These are phyloP conservation scores for Epsilonema sp. DNA, from an alignment of 2,888 invertebrate genomes.

Conservation along the genomic window DNA sequence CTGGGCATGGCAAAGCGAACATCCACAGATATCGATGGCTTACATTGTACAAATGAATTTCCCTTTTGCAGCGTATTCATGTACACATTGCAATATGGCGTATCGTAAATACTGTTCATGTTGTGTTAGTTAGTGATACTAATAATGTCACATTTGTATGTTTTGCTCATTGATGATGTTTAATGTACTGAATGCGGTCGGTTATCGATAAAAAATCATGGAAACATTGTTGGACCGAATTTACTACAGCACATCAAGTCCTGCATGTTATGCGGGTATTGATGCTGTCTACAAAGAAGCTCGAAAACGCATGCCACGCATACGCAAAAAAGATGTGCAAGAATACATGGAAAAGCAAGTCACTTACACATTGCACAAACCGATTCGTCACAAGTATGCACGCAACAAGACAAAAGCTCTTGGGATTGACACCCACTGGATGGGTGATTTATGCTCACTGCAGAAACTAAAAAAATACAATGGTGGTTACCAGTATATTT, in stretches of 20 bases:
- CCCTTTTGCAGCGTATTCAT: too few species aligned
- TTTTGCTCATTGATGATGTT: too few species aligned
- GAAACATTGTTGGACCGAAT: not conserved
- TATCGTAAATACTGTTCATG: too few species aligned
- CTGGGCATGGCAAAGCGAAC: too few species aligned
- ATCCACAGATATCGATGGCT: too few species aligned
- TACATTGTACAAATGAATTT: too few species aligned
- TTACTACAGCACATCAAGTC: not conserved
- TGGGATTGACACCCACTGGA: not conserved
- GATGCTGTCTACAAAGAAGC: not conserved
- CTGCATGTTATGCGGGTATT: not conserved
- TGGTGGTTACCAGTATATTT: not conserved
- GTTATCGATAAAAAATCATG: too few species aligned
- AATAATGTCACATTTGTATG: too few species aligned
- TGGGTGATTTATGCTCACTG: not conserved
- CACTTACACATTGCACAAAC: not conserved
- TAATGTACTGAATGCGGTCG: too few species aligned
- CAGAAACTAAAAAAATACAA: not conserved
- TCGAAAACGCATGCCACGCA: not conserved
- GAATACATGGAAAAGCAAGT: not conserved
- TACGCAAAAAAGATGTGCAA: not conserved
- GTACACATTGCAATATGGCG: too few species aligned
- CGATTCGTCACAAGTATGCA: not conserved
- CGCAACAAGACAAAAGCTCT: not conserved
- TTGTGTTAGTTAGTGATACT: too few species aligned